These are phyloP conservation scores for Zaprionus lachaisei DNA, from an alignment of 1,140 invertebrate species.

Conservation along the genomic window DNA sequence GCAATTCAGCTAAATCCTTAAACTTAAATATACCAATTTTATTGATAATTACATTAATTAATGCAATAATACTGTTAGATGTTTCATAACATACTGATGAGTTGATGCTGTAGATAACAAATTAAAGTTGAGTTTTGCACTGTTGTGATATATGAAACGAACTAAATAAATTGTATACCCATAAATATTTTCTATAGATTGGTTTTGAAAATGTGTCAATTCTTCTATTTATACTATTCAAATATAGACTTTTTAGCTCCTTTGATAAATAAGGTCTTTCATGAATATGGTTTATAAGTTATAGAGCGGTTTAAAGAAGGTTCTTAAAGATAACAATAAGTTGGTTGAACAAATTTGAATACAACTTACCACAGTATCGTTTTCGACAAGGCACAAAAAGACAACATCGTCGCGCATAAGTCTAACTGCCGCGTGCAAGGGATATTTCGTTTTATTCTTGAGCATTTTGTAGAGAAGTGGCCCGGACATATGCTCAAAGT, in stretches of 20 bases:
- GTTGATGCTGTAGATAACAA: neutral
- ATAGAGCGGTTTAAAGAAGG: too few species aligned
- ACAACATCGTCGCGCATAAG: slow-evolving; percentile 96
- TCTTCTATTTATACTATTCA: neutral
- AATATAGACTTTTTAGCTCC: too few species aligned
- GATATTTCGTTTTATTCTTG: slow-evolving; percentile 94
- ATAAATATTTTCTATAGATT: neutral
- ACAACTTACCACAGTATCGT: slow-evolving; percentile 91
- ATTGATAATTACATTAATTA: slow-evolving; percentile 86
- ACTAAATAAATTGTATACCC: slow-evolving; percentile 10
- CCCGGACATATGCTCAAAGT: slow-evolving; percentile 97
- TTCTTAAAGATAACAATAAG: neutral
- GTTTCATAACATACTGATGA: slow-evolving; percentile 3
- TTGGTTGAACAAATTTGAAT: neutral
- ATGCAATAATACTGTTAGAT: slow-evolving; percentile 69
- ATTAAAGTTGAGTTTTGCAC: neutral
- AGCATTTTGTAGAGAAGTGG: slow-evolving; percentile 95
- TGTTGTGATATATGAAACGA: slow-evolving; percentile 26
- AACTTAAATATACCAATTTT: slow-evolving; percentile 15
- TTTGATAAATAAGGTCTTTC: too few species aligned
- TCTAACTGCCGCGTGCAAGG: slow-evolving; percentile 94
- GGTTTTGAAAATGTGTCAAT: neutral
- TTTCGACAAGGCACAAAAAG: slow-evolving; percentile 96
- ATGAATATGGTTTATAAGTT: too few species aligned
- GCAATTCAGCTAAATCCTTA: slow-evolving; percentile 87